Conservation (phyloP, 1,140 invertebrate species). For the Spodoptera frugiperda region DNA sequence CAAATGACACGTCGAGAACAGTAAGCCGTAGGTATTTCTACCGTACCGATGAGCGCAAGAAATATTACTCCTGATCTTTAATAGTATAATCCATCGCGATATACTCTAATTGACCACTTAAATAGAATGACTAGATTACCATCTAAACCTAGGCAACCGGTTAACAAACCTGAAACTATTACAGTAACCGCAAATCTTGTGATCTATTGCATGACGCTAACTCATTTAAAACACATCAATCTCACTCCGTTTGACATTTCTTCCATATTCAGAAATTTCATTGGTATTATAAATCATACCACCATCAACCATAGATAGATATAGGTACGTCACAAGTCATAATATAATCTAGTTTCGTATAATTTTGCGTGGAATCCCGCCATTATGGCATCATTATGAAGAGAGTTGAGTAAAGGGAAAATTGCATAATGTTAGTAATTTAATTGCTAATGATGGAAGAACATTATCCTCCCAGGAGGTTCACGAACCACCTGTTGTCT, state of each 20-base stretch:
- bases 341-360: not conserved
- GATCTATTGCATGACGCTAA: not conserved
- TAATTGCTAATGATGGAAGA: not conserved
- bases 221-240: slow-evolving; percentile 4
- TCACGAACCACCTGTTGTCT: not conserved
- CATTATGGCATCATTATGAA: not conserved
- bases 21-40: too few relatives aligned
- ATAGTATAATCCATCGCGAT: not conserved
- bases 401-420: not conserved
- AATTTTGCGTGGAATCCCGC: not conserved
- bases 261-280: not conserved
- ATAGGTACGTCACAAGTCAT: not conserved
- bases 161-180: not conserved
- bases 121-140: slow-evolving; percentile 11
- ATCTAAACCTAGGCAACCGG: not conserved
- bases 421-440: not conserved
- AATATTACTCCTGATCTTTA: too few relatives aligned
- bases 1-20: too few relatives aligned
- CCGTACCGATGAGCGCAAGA: too few relatives aligned
- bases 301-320: too few relatives aligned
- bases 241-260: not conserved
- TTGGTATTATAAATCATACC: too few relatives aligned
- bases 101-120: slow-evolving; percentile 8
- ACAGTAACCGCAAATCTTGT: not conserved
- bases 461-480: not conserved